phyloP scores from a whole-genome alignment of 2,113 vertebrate species.

The Clarias macrocephalus region DNA sequence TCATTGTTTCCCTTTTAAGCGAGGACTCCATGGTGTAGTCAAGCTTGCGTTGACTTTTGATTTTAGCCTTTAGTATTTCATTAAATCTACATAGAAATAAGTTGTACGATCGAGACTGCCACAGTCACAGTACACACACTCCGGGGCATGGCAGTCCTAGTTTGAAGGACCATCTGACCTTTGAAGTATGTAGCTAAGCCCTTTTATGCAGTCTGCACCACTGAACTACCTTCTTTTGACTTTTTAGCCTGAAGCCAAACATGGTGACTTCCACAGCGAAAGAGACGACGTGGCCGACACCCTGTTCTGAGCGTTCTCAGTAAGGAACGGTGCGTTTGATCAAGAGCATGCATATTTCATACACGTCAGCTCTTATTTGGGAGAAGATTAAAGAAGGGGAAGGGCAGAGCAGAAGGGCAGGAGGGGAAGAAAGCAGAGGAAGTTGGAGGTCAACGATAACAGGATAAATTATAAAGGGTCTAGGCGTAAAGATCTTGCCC shows the following conservation, averaged over 20 bases:
- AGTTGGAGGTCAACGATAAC: conserved; percentile 13
- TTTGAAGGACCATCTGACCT: background rate
- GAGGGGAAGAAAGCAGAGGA: background rate
- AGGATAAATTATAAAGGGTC: conserved; percentile 26
- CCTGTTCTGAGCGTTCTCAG: background rate
- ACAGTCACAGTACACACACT: background rate
- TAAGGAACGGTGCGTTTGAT: conserved; percentile 12
- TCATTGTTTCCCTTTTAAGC: background rate
- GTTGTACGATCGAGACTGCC: background rate
- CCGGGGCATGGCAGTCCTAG: background rate
- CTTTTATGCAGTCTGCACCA: background rate
- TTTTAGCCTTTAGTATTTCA: background rate
- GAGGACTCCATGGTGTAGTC: background rate
- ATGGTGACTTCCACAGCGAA: background rate
- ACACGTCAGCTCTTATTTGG: conserved; percentile 48
- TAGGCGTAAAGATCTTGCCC: background rate
- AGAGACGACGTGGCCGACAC: conserved; percentile 6
- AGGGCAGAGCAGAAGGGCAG: conserved; percentile 38
- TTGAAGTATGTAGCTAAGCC: background rate
- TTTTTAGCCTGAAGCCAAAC: background rate
- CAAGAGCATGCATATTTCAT: conserved; percentile 55
- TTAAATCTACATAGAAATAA: background rate
- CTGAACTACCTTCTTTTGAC: background rate
- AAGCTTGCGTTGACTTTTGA: background rate
- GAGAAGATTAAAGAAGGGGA: conserved; percentile 43